Percentiles rank a stretch among this genome's conserved stretches.
phyloP scores from a whole-genome alignment of 2,888 invertebrate species.

The Gonocerus acuteangulatus region DNA sequence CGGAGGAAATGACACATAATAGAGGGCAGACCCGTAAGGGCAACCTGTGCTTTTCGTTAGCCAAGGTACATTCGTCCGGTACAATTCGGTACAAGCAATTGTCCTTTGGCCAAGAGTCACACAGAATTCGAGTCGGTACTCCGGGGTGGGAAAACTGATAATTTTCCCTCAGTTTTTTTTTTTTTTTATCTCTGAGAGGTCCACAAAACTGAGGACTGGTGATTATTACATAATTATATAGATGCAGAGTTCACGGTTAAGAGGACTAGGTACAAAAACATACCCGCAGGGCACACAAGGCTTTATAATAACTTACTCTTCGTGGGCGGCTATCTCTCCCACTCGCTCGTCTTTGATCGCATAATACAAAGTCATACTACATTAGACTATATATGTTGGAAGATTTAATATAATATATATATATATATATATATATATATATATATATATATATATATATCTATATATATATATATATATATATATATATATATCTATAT shows the following conservation, averaged over 20 bases:
- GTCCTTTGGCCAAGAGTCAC: neutral
- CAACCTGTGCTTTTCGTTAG: neutral
- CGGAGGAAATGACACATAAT: neutral
- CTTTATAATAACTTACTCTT: constrained; percentile 12
- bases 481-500: too few relatives aligned
- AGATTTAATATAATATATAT: too few relatives aligned
- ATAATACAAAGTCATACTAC: too few relatives aligned
- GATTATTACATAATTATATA: constrained; percentile 19
- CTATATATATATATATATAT: too few relatives aligned
- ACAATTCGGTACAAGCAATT: constrained; percentile 9
- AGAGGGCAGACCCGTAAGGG: constrained; percentile 6
- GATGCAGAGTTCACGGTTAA: neutral
- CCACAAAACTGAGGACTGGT: neutral
- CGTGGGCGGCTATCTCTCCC: neutral
- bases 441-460: too few relatives aligned
- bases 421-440: too few relatives aligned
- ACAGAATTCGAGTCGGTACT: constrained; percentile 4
- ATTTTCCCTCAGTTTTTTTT: neutral
- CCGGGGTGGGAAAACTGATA: constrained; percentile 1
- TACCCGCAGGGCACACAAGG: neutral
- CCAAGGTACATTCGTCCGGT: neutral
- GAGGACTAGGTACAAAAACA: neutral
- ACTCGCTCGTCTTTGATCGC: neutral
- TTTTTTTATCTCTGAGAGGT: too few relatives aligned
- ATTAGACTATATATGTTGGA: too few relatives aligned